These are phyloP conservation scores for Melieria omissa DNA, from an alignment of 2,888 invertebrate genomes.

Conservation along the genomic window DNA sequence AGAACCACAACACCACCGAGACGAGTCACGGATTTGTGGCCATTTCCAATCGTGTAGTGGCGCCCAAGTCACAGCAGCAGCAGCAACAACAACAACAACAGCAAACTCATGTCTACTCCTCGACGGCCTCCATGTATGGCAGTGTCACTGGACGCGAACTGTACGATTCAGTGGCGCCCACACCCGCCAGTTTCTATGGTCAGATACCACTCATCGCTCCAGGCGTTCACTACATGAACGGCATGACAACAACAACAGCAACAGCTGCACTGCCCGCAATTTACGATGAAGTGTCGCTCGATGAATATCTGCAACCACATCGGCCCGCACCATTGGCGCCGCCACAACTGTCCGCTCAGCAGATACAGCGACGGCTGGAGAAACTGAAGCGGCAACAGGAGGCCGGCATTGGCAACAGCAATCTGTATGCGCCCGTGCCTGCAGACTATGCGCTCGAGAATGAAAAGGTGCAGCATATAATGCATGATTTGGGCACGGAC, in stretches of 20 bases:
- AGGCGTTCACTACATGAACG: slow-evolving; percentile 44
- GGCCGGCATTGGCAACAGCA: slow-evolving; percentile 51
- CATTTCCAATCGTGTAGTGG: slow-evolving; percentile 63
- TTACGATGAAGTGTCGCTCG: slow-evolving; percentile 65
- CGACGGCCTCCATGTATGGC: slow-evolving; percentile 55
- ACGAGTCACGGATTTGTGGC: slow-evolving; percentile 63
- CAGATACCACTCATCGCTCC: slow-evolving; percentile 54
- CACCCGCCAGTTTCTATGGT: slow-evolving; percentile 62
- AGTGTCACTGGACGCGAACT: slow-evolving; percentile 54
- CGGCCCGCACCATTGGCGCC: slow-evolving; percentile 73
- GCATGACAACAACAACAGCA: slow-evolving; percentile 37
- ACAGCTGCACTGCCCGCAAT: slow-evolving; percentile 51
- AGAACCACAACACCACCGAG: slow-evolving; percentile 49
- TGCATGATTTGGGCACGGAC: slow-evolving; percentile 64
- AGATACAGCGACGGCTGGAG: slow-evolving; percentile 66
- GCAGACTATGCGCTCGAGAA: slow-evolving; percentile 57
- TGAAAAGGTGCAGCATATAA: slow-evolving; percentile 59
- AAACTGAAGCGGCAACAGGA: slow-evolving; percentile 62
- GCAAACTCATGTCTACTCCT: slow-evolving; percentile 52
- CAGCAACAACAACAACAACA: slow-evolving; percentile 5
- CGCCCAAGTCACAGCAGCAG: slow-evolving; percentile 47
- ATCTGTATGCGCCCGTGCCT: slow-evolving; percentile 57
- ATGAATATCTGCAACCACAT: slow-evolving; percentile 69
- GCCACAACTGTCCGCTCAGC: slow-evolving; percentile 65
- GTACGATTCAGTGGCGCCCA: slow-evolving; percentile 62